Evolutionary conservation across 1,140 invertebrate genomes (phyloP).

Genomic region (Hycleus cichorii): DNA sequence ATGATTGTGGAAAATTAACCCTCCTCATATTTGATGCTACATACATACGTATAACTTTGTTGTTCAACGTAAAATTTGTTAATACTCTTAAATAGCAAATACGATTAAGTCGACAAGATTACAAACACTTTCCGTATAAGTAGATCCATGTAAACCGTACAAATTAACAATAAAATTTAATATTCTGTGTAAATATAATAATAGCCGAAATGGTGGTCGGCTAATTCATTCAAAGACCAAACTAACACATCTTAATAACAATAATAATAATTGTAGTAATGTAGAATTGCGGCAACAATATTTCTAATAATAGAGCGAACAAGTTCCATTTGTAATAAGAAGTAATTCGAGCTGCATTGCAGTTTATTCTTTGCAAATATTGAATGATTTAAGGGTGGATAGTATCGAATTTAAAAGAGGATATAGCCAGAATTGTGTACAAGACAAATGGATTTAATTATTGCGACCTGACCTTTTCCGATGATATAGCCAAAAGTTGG

Average conservation of each 20-base stretch:
- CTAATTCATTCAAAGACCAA: conserved; percentile 21
- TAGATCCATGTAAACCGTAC: conserved; percentile 13
- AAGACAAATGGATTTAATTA: background rate
- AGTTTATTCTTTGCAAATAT: background rate
- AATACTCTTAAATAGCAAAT: conserved; percentile 1
- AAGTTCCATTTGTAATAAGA: background rate
- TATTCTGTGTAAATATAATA: conserved; percentile 27
- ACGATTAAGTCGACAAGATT: conserved; percentile 16
- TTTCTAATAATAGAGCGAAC: background rate
- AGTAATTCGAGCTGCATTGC: background rate
- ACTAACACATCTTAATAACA: conserved; percentile 17
- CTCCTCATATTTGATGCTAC: too few relatives aligned
- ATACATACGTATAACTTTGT: too few relatives aligned
- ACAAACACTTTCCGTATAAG: background rate
- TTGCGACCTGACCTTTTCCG: conserved; percentile 3
- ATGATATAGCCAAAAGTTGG: conserved; percentile 3
- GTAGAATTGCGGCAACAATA: background rate
- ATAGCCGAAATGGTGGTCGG: conserved; percentile 23
- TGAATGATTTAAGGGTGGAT: background rate
- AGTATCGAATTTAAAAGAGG: too few relatives aligned
- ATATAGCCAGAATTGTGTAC: too few relatives aligned
- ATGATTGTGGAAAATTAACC: too few relatives aligned
- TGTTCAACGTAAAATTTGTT: conserved; percentile 6
- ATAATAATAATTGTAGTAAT: background rate
- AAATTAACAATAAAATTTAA: conserved; percentile 32